Conservation (phyloP, 2,888 invertebrate genomes). For the Chirona hameri region DNA sequence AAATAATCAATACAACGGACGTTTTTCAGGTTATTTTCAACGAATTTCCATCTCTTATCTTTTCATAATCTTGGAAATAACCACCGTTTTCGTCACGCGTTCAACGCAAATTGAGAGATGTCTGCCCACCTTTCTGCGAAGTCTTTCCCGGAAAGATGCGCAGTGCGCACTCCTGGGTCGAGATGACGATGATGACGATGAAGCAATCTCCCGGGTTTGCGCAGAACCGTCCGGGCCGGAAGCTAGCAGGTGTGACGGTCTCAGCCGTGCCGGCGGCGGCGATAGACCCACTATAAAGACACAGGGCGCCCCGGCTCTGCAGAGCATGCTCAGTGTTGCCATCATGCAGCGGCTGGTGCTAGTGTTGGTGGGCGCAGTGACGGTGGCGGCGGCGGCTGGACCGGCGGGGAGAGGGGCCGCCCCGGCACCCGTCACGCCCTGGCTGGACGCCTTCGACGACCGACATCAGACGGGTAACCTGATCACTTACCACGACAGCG, state of each 20-base stretch:
- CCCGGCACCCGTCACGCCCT: not conserved
- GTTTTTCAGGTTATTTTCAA: too few relatives aligned
- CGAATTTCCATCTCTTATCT: too few relatives aligned
- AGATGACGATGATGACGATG: too few relatives aligned
- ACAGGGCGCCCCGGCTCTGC: too few relatives aligned
- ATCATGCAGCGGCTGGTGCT: not conserved
- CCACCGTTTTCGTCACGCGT: too few relatives aligned
- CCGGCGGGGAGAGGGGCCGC: not conserved
- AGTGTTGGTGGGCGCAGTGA: not conserved
- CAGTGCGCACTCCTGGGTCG: too few relatives aligned
- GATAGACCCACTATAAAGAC: not conserved
- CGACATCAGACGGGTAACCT: not conserved
- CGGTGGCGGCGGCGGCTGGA: not conserved
- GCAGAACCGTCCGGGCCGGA: not conserved
- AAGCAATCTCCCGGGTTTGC: too few relatives aligned
- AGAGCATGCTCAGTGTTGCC: not conserved
- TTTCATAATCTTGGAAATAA: too few relatives aligned
- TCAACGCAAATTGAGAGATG: too few relatives aligned
- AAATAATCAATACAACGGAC: too few relatives aligned
- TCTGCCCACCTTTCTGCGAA: too few relatives aligned
- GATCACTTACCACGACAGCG: conserved; percentile 23
- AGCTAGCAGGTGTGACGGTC: not conserved
- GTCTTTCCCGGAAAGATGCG: too few relatives aligned
- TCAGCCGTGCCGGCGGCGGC: not conserved
- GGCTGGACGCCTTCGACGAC: conserved; percentile 8